phyloP scores from a whole-genome alignment of 1,140 invertebrate genomes.

The Drosophila hydei region DNA sequence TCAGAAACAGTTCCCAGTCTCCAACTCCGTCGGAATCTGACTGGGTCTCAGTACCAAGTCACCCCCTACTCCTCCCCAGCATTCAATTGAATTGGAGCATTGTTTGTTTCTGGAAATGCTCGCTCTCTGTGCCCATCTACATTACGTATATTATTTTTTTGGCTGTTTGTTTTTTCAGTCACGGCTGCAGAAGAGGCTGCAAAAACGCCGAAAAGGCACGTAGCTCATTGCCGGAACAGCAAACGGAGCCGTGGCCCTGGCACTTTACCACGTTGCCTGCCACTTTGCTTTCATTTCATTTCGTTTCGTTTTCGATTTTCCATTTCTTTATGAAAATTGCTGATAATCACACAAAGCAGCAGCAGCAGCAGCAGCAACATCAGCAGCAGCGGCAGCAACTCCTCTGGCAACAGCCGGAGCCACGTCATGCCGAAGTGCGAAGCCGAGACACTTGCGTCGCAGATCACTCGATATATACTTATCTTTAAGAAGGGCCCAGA shows the following conservation, averaged over 20 bases:
- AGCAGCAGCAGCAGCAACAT: slow-evolving; percentile 1
- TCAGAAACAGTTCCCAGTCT: not conserved
- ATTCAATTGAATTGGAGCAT: slow-evolving; percentile 3
- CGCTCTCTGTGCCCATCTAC: slow-evolving; percentile 8
- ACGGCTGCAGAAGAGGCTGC: slow-evolving; percentile 62
- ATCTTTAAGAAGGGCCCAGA: slow-evolving; percentile 17
- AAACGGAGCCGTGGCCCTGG: slow-evolving; percentile 56
- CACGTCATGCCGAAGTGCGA: slow-evolving; percentile 55
- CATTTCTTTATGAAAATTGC: slow-evolving; percentile 78
- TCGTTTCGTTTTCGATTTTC: slow-evolving; percentile 65
- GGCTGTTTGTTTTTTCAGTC: slow-evolving; percentile 48
- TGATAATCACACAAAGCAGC: slow-evolving; percentile 65
- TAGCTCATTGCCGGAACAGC: slow-evolving; percentile 70
- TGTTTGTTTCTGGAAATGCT: slow-evolving; percentile 23
- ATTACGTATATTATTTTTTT: slow-evolving; percentile 61
- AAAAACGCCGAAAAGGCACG: slow-evolving; percentile 77
- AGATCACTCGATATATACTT: slow-evolving; percentile 60
- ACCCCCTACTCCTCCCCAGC: no score
- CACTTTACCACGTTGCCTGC: slow-evolving; percentile 76
- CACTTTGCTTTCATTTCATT: slow-evolving; percentile 76
- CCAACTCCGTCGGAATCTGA: not conserved
- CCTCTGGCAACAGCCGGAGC: not conserved
- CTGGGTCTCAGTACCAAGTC: not conserved
- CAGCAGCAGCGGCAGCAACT: not conserved
- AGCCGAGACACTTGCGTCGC: slow-evolving; percentile 55